Base-by-base conservation (phyloP, 2,797 vertebrate genomes). In the Cossypha niveicapilla region DNA sequence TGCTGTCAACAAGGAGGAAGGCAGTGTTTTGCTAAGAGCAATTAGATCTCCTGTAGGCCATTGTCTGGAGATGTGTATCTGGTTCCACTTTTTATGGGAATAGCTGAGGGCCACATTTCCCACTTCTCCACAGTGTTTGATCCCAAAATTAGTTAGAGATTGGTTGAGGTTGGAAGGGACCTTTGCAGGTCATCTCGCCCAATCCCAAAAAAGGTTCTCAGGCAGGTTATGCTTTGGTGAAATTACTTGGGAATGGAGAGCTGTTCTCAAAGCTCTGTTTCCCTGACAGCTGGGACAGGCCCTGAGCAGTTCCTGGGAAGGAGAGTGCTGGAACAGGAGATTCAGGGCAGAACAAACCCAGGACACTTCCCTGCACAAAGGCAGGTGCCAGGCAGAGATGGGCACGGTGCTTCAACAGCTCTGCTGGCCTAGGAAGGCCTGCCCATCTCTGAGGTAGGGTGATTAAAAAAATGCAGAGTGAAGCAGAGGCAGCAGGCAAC, bases 401-500 rank as follows among this genome's bases (percentile, higher is more conserved):
- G 63, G 28, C 39, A 65, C 0, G 0, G 21, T 7, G 39, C 32
- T 65, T 19, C 1, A 3, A 23, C 25, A 62, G 27, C 25, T 56
- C 13, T 1, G 3, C n/a, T 39, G n/a, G 28, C 25, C 11, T 18
- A 37, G 4, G 21, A 82, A 82, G 41, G 30, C 48, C 30, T 56
- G 27, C 17, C 18, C 56, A 11, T 27, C 14, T 28, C 83, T 53
- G 34, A 92, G 56, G 57, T 6, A 34, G 28, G 6, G 15, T 79
- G 77, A 87, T 85, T 58, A 35, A 86, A 90, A 92, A 75, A 84
- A 50, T 14, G 13, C 14, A 71, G 47, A 78, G 35, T 54, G 47
- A 86, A 79, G 24, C 63, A 91, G 74, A 93, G 25, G 41, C 74
- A 81, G 66, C 71, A 89, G 56, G 60, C 63, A 91, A 88, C 51